Evolutionary conservation across 2,888 invertebrate genomes (phyloP), one percentile per base, ranked within the genome.

Genomic region (Aleiodes alternator): DNA sequence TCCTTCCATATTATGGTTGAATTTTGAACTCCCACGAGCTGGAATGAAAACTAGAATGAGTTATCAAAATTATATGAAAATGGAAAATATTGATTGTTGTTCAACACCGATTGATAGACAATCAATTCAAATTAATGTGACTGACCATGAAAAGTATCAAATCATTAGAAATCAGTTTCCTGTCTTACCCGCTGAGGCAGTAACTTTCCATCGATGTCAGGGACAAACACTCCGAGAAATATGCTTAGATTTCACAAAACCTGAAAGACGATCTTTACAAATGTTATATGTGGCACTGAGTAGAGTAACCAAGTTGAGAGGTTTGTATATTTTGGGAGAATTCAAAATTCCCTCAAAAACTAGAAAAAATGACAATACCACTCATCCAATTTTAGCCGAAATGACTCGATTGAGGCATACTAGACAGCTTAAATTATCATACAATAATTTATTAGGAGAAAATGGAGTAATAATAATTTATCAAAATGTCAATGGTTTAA

Each of bases 1-100:
- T 29, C 14, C 11, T 14, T 70, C 16, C 77, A 69, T 73, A 64
- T 11, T 79, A 4, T 79, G 78, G 78, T n/a, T 80, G 29, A 66
- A 79, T 57, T 77, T 80, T 76, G 12, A 73, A 16, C 57, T 55
- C 48, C 34, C 57, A 31, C 57, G 50, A 73, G 71, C 77, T 48
- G 79, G 77, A 50, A n/a, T 0, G 7, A 71, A 73, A 75, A 14
- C 43, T 29, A 23, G 48, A 29, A 11, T n/a, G n/a, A 50, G 50
- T 23, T 78, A 69, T 34, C 8, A 38, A 4, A 8, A 68, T 4
- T 57, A 50, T 23, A 71, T 71, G 43, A 71, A 53, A 31, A 23
- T 31, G 14, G 48, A 71, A 9, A 43, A 75, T 23, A 71, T 76
- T 23, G 5, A 51, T 51, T 9, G 3, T 8, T 57, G 48, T 56